Conservation (phyloP, 2,888 invertebrate genomes). For the Scaeva pyrastri region DNA sequence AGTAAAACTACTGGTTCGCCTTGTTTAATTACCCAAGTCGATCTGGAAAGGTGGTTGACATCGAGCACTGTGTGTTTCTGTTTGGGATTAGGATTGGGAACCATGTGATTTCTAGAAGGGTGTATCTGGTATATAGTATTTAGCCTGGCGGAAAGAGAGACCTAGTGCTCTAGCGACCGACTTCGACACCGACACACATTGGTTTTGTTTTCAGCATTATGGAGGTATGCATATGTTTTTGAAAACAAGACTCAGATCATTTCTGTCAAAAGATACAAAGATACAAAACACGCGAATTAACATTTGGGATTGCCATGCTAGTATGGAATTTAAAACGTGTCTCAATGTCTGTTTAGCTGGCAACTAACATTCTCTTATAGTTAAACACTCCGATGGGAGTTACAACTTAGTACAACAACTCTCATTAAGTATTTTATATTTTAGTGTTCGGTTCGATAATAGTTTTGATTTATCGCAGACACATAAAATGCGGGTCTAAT, state of each 20-base stretch:
- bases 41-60: constrained; percentile 69
- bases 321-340: not conserved
- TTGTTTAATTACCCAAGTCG: constrained; percentile 65
- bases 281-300: constrained; percentile 21
- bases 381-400: not conserved
- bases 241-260: not conserved
- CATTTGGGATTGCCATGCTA: constrained; percentile 31
- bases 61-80: not conserved
- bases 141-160: not conserved
- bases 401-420: no score
- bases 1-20: constrained; percentile 64
- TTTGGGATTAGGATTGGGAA: not conserved
- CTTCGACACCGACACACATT: no score
- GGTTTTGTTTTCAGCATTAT: not conserved
- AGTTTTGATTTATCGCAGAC: constrained; percentile 55
- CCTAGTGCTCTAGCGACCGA: constrained; percentile 19
- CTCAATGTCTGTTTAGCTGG: not conserved
- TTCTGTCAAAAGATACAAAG: constrained; percentile 9
- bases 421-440: not conserved
- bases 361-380: not conserved
- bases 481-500: constrained; percentile 1
- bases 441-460: constrained; percentile 32
- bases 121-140: not conserved
- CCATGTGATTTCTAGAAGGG: constrained; percentile 32
- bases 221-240: not conserved